Evolutionary conservation across 2,113 vertebrate genomes (phyloP), one percentile per base, ranked within the genome.

Genomic region (Perognathus longimembris): DNA sequence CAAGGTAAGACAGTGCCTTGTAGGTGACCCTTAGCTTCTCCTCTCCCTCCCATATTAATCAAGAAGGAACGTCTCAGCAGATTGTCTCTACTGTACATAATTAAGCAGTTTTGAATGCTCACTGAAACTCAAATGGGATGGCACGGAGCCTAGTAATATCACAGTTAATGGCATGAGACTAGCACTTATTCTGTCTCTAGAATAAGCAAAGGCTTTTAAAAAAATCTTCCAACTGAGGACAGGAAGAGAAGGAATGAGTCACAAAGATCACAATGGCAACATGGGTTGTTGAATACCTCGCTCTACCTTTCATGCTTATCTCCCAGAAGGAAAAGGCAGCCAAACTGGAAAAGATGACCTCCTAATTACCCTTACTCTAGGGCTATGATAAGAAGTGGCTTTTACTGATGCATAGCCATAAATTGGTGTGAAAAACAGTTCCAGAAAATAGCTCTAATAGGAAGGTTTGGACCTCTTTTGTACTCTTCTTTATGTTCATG

Each of bases 101-200:
- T 98, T 98, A 98, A 98, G 97, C 95, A 97, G 97, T 97, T 97
- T 95, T 96, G 96, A 98, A 98, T 97, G 97, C 96, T 97, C 95
- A 59, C 95, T 96, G 97, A 93, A 97, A 97, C 93, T 97, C 96
- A 92, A 96, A 98, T 96, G 94, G 95, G 97, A 97, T 97, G 95
- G 96, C 95, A 97, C 87, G 42, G 92, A 97, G 96, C 89, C 97
- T 97, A 78, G 92, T 96, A 98, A 97, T 97, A 96, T 96, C 96
- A 96, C 97, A 97, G 96, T 96, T 98, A 98, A 98, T 96, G 97
- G 97, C 97, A 97, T 97, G 97, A 97, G 97, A 97, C 97, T 95
- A 90, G 93, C 92, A 96, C 93, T 97, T 97, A 93, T 36, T 97
- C 96, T 97, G 93, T 91, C 86, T 97, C 91, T 93, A 70, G 94